Conservation (phyloP, 2,797 vertebrate species). For the Tauraco hartlaubi region DNA sequence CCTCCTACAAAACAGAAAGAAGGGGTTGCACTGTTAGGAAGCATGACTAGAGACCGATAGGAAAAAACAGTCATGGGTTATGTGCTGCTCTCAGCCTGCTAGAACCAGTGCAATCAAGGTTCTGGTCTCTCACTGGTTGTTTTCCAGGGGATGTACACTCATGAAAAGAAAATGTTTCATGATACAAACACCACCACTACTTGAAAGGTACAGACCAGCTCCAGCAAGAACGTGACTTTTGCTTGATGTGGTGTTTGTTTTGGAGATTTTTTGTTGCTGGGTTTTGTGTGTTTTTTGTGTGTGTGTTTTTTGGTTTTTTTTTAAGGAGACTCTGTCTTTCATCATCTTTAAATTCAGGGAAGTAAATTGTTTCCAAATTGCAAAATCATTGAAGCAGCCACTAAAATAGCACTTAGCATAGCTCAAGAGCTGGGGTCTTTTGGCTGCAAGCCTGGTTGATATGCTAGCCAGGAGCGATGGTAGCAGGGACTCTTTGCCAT, state of each 20-base stretch:
- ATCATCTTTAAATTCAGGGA: background rate
- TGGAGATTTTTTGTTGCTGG: too few species aligned
- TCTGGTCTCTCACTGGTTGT: background rate
- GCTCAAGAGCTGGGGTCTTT: background rate
- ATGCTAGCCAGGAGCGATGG: background rate
- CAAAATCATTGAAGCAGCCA: background rate
- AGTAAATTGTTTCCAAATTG: background rate
- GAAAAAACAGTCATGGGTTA: background rate
- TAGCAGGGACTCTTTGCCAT: background rate
- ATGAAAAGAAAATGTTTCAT: background rate
- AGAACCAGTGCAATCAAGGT: background rate
- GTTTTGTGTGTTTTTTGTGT: background rate
- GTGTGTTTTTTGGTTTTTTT: background rate
- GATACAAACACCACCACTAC: background rate
- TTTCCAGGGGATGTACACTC: background rate
- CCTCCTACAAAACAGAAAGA: constrained; percentile 81
- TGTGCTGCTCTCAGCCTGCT: background rate
- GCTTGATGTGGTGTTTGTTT: too few species aligned
- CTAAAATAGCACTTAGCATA: background rate
- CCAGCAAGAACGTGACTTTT: background rate
- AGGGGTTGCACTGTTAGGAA: background rate
- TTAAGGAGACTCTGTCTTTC: background rate
- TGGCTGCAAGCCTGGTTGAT: background rate
- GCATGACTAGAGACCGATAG: background rate
- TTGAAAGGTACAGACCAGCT: background rate